Base-by-base conservation (phyloP, 2,797 vertebrate genomes). In the Malurus leucopterus region DNA sequence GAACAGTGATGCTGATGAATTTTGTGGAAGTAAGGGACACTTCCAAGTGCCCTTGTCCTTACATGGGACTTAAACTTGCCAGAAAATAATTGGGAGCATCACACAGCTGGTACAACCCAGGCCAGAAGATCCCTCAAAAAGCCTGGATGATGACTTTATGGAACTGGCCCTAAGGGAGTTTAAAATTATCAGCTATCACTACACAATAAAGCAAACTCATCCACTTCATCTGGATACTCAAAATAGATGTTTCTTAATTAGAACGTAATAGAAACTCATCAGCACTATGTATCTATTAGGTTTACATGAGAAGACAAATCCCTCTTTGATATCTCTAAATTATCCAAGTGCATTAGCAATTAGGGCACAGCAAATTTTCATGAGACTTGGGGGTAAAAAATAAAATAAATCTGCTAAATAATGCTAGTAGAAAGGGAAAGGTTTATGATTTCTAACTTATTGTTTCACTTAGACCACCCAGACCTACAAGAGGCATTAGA, bases 231-330 rank as follows among this genome's bases (percentile, higher is more conserved):
- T 89, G 51, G 49, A 50, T 75, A 63, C 0, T 0, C 13, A 84
- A 91, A 86, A 43, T 70, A 91, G 71, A 70, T 67, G 49, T 82
- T 93, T 82, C 57, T 53, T 88, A 79, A 94, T 86, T 84, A 84
- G 41, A 86, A 38, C 36, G 46, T 80, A 88, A 78, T 49, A 88
- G 53, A 73, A 84, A 89, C 32, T 88, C 55, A 47, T 92, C 49
- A 84, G 14, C 16, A 64, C 49, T 65, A 63, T 65, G 34, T 72
- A 67, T 70, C 29, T 69, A 43, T 77, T 73, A 78, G 34, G 47
- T 81, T 70, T 84, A 17, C 34, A 86, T 29, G 44, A 86, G 62
- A 88, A 77, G 57, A 84, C 34, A 77, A 69, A 68, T 32, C 11
- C 30, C 26, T 88, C 57, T 73, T 88, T 67, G 38, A 63, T 79